A percentile compares a stretch with the other conserved stretches of the same genome.
phyloP scores from a whole-genome alignment of 2,113 vertebrate genomes.

The Saguinus imperator region DNA sequence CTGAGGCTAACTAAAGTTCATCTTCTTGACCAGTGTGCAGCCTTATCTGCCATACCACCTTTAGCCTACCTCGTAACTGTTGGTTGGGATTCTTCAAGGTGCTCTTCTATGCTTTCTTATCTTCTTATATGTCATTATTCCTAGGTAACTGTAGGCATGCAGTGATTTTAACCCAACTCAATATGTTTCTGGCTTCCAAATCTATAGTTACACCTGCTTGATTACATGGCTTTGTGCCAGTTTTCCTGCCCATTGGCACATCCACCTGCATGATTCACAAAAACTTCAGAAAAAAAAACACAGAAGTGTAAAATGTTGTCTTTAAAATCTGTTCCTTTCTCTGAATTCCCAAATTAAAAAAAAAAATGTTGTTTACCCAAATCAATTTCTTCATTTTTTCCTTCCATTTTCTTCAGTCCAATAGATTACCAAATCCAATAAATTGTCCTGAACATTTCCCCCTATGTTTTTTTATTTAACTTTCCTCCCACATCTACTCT shows the following conservation, averaged over 20 bases:
- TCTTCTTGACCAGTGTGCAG: background rate
- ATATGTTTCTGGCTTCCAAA: background rate
- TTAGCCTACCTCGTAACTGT: background rate
- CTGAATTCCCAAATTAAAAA: background rate
- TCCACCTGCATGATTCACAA: background rate
- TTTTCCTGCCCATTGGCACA: background rate
- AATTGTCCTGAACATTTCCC: background rate
- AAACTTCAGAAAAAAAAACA: background rate
- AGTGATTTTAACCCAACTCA: background rate
- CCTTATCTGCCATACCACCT: accelerated
- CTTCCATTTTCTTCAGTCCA: background rate
- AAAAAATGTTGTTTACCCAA: background rate
- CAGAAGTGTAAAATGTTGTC: background rate
- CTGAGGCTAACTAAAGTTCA: background rate
- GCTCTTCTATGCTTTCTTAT: background rate
- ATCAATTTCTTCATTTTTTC: background rate
- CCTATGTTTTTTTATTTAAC: background rate
- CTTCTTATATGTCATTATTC: background rate
- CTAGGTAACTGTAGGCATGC: background rate
- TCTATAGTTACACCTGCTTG: background rate
- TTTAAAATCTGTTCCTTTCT: background rate
- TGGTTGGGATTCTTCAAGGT: background rate
- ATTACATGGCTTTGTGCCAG: background rate
- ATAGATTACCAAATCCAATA: background rate
- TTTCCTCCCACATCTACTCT: background rate